These are phyloP conservation scores for Digitonthophagus gazella DNA, from an alignment of 2,888 invertebrate species.

Conservation along the genomic window DNA sequence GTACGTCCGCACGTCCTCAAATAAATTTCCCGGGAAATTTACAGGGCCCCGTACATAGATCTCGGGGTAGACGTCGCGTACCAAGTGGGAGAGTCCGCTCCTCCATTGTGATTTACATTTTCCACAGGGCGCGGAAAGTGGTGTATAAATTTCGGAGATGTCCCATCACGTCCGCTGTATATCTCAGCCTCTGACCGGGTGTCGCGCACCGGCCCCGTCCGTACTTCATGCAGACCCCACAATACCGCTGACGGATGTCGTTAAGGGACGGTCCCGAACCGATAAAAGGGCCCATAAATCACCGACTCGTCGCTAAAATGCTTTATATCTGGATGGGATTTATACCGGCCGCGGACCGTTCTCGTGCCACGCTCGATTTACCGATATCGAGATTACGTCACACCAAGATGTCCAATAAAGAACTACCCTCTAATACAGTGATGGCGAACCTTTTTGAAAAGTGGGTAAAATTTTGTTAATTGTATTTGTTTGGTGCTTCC, in stretches of 20 bases:
- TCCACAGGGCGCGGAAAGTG: constrained; percentile 47
- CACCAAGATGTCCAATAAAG: no score
- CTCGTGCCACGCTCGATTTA: constrained; percentile 8
- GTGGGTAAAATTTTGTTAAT: no score
- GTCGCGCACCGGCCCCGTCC: constrained; percentile 41
- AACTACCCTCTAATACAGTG: no score
- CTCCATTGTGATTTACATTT: constrained; percentile 46
- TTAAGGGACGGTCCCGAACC: constrained; percentile 46
- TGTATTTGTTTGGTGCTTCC: no score
- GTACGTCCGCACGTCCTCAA: neutral
- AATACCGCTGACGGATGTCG: constrained; percentile 44
- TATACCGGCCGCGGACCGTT: constrained; percentile 31
- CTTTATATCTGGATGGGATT: constrained; percentile 46
- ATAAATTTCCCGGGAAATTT: constrained; percentile 1
- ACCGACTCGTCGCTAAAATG: constrained; percentile 41
- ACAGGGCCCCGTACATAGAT: neutral
- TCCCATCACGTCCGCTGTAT: constrained; percentile 48
- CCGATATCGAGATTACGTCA: constrained; percentile 2
- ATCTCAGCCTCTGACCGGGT: constrained; percentile 44
- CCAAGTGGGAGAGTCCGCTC: constrained; percentile 2
- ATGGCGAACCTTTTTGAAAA: no score
- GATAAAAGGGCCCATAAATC: constrained; percentile 50
- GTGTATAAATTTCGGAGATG: constrained; percentile 50
- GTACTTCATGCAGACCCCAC: constrained; percentile 43
- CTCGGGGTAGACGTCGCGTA: neutral